phyloP scores from a whole-genome alignment of 2,113 vertebrate species.

The Enhydra lutris region DNA sequence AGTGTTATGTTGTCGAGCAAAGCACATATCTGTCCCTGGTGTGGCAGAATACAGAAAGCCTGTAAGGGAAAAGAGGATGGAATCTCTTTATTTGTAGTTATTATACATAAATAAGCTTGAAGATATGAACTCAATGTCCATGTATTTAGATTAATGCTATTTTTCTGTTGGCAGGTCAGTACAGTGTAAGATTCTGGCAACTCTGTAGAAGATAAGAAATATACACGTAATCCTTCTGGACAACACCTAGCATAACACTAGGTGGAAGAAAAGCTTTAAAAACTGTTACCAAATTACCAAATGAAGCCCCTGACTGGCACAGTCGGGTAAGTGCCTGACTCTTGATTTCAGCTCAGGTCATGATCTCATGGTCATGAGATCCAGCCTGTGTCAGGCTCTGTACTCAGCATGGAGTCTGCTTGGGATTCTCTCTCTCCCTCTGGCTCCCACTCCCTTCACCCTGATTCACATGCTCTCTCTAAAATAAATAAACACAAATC shows the following conservation, averaged over 20 bases:
- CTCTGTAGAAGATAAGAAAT: not conserved
- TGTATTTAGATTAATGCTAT: not conserved
- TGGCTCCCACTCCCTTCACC: not conserved
- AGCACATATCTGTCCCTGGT: conserved; percentile 90
- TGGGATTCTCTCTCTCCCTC: not conserved
- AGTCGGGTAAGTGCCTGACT: not conserved
- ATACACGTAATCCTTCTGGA: not conserved
- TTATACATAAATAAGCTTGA: conserved; percentile 7
- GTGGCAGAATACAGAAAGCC: conserved; percentile 86
- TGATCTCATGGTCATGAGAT: not conserved
- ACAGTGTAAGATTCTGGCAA: conserved; percentile 8
- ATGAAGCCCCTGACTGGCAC: not conserved
- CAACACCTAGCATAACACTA: not conserved
- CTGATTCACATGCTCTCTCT: not conserved
- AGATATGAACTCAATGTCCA: not conserved
- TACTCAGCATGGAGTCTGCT: not conserved
- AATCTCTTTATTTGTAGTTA: conserved; percentile 41
- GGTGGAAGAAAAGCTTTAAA: conserved; percentile 42
- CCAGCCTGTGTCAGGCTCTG: not conserved
- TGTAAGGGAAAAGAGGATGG: conserved; percentile 69
- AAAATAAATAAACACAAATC: not conserved
- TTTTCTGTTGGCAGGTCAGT: not conserved
- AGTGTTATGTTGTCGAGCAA: conserved; percentile 91
- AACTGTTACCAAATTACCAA: conserved; percentile 26
- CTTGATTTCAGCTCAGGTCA: not conserved